These are phyloP conservation scores for Pseudobourletiella spinata DNA, from an alignment of 1,140 invertebrate species.

Conservation along the genomic window DNA sequence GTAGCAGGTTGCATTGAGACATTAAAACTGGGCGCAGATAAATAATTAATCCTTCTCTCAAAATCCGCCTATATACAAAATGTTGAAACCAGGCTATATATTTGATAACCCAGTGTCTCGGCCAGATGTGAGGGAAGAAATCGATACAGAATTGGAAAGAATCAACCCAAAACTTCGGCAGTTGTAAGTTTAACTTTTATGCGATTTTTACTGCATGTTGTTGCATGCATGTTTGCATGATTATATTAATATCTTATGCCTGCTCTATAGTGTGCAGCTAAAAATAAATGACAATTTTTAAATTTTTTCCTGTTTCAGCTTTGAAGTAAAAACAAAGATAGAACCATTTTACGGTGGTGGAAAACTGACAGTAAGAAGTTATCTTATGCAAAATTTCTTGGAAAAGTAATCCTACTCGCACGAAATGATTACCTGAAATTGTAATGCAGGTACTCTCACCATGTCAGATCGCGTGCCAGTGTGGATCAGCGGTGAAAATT, in stretches of 20 bases:
- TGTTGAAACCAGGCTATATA: neutral
- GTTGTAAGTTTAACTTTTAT: constrained; percentile 20
- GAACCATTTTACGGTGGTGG: constrained; percentile 79
- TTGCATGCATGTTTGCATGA: neutral
- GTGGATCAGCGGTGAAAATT: constrained; percentile 21
- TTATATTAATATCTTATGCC: neutral
- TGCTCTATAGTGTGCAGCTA: neutral
- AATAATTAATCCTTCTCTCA: no score
- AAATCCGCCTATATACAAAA: no score
- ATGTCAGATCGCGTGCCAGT: constrained; percentile 22
- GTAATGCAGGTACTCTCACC: constrained; percentile 20
- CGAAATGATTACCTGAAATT: no score
- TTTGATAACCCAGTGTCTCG: constrained; percentile 4
- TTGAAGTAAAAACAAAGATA: constrained; percentile 62
- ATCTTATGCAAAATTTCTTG: neutral
- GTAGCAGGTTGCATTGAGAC: no score
- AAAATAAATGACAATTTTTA: neutral
- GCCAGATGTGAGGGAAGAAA: neutral
- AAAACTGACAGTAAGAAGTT: constrained; percentile 51
- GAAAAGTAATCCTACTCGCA: no score
- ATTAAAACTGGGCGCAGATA: no score
- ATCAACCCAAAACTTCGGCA: constrained; percentile 33
- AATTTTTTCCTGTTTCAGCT: constrained; percentile 47
- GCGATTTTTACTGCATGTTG: no score
- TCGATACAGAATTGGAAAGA: neutral